Percentiles rank a stretch among this genome's conserved stretches.
Conservation (phyloP, 2,888 invertebrate species). For the Rutpela maculata region DNA sequence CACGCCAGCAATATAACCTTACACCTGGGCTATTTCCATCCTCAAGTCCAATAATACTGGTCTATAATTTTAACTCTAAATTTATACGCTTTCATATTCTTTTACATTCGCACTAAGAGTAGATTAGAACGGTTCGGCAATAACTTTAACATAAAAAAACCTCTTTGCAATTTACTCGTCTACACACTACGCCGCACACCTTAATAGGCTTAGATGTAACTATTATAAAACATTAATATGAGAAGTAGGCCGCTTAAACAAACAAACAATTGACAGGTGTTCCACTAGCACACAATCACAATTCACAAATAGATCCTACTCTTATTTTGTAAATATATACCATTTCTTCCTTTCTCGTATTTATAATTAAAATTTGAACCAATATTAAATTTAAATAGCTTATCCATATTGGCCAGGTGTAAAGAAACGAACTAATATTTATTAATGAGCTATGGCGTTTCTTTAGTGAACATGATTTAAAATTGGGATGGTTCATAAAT, state of each 20-base stretch:
- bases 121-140: no score
- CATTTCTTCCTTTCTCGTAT: neutral
- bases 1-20: no score
- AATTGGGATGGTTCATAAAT: constrained; percentile 4
- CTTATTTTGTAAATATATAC: neutral
- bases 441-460: constrained; percentile 11
- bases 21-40: no score
- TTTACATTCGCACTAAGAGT: no score
- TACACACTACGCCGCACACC: no score
- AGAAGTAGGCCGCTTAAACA: neutral
- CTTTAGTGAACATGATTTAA: neutral
- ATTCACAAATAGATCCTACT: neutral
- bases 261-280: constrained; percentile 1
- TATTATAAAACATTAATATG: neutral
- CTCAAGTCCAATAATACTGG: no score
- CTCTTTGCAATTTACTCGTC: no score
- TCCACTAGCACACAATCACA: neutral
- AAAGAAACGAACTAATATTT: constrained; percentile 18
- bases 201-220: neutral
- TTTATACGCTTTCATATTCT: no score
- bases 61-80: no score
- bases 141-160: no score
- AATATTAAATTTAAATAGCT: neutral
- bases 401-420: constrained; percentile 17
- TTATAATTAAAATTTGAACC: neutral